Percentiles rank a stretch among this genome's conserved stretches.
phyloP scores from a whole-genome alignment of 2,113 vertebrate genomes.

The Heptranchias perlo region DNA sequence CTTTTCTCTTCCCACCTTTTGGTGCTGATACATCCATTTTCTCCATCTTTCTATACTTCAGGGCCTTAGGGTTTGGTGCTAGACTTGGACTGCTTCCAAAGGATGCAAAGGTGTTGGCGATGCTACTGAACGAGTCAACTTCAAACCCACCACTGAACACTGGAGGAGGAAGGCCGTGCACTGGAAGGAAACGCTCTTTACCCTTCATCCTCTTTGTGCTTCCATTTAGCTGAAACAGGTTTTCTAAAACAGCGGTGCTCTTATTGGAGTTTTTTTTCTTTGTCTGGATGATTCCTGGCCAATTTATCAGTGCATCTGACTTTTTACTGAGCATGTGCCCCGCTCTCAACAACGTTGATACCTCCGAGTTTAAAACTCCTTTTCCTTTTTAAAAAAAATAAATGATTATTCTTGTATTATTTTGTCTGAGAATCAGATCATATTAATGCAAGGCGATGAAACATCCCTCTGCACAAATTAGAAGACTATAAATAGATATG shows the following conservation, averaged over 20 bases:
- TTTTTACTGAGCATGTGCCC: conserved; percentile 60
- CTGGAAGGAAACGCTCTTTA: conserved; percentile 64
- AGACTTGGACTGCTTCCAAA: conserved; percentile 64
- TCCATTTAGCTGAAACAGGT: conserved; percentile 82
- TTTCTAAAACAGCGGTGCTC: conserved; percentile 53
- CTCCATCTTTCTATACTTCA: conserved; percentile 67
- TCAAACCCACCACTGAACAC: conserved; percentile 88
- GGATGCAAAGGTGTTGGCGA: conserved; percentile 83
- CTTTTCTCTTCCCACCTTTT: conserved; percentile 61
- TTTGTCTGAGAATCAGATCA: background rate
- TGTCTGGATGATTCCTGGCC: conserved; percentile 66
- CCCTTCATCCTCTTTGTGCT: conserved; percentile 67
- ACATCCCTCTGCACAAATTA: background rate
- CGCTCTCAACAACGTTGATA: conserved; percentile 60
- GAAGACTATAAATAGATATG: background rate
- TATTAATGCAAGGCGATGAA: background rate
- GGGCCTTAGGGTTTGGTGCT: conserved; percentile 59
- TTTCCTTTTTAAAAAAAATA: conserved; percentile 62
- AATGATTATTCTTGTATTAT: conserved; percentile 58
- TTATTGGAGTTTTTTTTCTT: conserved; percentile 68
- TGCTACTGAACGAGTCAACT: conserved; percentile 89
- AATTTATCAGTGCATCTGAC: conserved; percentile 64
- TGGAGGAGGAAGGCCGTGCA: conserved; percentile 57
- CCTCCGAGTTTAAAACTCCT: conserved; percentile 65
- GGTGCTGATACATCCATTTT: conserved; percentile 56